Evolutionary conservation across 2,888 invertebrate genomes (phyloP), one percentile per base, ranked within the genome.

Genomic region (Hypercompe scribonia): DNA sequence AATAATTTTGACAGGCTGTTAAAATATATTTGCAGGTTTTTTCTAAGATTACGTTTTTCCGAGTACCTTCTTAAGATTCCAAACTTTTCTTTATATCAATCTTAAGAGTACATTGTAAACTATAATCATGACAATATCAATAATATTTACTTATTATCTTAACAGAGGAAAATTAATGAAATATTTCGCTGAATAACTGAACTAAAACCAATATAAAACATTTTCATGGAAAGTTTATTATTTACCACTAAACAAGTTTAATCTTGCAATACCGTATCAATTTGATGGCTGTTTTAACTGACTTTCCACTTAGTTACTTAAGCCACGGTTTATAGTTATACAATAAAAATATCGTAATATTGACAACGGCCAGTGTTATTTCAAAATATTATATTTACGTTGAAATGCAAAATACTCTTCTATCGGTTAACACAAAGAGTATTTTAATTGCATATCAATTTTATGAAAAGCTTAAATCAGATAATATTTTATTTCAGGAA

Each of bases 261-360:
- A 66, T 64, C 33, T 34, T 24, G 66, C 68, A 46, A 71, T 73
- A 66, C 66, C 64, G 42, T 50, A 71, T 71, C 68, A 71, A 74
- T 67, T 74, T 79, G 77, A 79, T 71, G 73, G 67, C 39, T 74
- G 39, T 73, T 72, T 82, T 79, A 78, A 74, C 80, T 72, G 73
- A 68, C 61, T 54, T 63, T 65, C 65, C 68, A 65, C 73, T 65
- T 74, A 80, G 79, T 77, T 78, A 81, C 80, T 82, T 71, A 58
- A 79, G 73, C 71, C 64, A 65, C 65, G 66, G 78, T 85, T 86
- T 85, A 86, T 81, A 68, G 75, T 65, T 63, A 46, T 11, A 76
- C 78, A 81, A 85, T 86, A 85, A 86, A 86, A 86, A 82, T 79
- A 82, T 80, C 82, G 83, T 86, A 82, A 84, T 74, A 78, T 85